phyloP scores from a whole-genome alignment of 2,888 invertebrate species.

The Thysanoteuthis rhombus region DNA sequence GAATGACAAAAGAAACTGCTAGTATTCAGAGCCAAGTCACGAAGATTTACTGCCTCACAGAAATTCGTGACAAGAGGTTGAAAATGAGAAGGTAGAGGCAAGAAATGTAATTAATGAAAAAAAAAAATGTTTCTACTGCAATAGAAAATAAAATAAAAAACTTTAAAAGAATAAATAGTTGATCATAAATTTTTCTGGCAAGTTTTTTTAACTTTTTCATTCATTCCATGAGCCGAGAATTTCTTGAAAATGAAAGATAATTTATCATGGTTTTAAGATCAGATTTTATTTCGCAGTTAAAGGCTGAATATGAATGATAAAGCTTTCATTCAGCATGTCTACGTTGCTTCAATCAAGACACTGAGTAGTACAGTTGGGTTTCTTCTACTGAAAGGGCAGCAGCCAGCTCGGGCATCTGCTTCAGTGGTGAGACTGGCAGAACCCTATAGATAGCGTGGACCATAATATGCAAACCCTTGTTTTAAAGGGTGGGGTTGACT shows the following conservation, averaged over 20 bases:
- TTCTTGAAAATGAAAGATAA: neutral
- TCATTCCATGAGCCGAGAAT: neutral
- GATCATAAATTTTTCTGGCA: neutral
- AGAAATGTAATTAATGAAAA: neutral
- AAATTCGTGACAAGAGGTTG: neutral
- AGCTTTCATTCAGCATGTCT: too few relatives aligned
- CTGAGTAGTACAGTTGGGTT: too few relatives aligned
- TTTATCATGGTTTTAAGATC: neutral
- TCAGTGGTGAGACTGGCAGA: too few relatives aligned
- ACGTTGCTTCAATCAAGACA: too few relatives aligned
- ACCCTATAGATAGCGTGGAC: too few relatives aligned
- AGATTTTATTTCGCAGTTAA: neutral
- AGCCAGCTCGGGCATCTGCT: too few relatives aligned
- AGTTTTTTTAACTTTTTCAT: neutral
- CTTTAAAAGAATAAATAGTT: neutral
- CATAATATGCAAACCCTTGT: too few relatives aligned
- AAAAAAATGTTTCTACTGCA: neutral
- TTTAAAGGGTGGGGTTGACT: too few relatives aligned
- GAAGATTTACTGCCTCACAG: neutral
- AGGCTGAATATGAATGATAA: too few relatives aligned
- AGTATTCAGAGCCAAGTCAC: neutral
- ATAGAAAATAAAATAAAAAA: neutral
- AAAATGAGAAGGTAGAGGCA: neutral
- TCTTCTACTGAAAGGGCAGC: too few relatives aligned
- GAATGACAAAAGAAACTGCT: neutral